Base-by-base conservation (phyloP, 2,797 vertebrate species). In the Amblyraja radiata region DNA sequence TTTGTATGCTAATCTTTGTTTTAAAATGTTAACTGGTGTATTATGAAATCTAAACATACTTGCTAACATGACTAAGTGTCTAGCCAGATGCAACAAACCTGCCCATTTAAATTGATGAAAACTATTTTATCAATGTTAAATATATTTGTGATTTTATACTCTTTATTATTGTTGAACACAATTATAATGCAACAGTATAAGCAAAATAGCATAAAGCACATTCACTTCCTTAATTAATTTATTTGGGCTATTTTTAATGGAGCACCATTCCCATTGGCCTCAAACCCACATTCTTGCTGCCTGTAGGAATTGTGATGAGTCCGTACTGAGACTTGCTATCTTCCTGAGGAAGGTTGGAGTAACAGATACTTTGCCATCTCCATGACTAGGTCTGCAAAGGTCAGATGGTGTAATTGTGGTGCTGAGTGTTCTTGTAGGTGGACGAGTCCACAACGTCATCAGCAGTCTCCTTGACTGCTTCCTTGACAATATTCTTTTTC, bases 341-440 rank as follows among this genome's bases (percentile, higher is more conserved):
- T 96, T 83, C 97, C 97, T 1, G 98, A 97, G 0, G 98, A 98
- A 0, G 99, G 99, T 95, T 99, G 99, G 0, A 98, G 98, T 94
- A 98, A 96, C 93, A 98, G 97, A 94, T 97, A 96, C 94, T 97
- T 97, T 2, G 97, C 95, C 93, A 99, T 97, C 93, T 97, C 93
- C 9, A 96, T 46, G 39, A 98, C 96, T 94, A 97, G 95, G 95
- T 99, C 98, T 0, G 95, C 94, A 32, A 99, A 99, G 46, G 99
- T 99, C 95, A 95, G 98, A 0, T 93, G 86, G 93, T 95, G 94
- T 99, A 99, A 3, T 94, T 74, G 54, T 99, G 98, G 95, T 99
- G 98, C 95, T 99, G 97, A 76, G 96, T 95, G 95, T 99, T 99
- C 96, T 97, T 97, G 95, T 99, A 99, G 36, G 96, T 96, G 94